A percentile compares a stretch with the other conserved stretches of the same genome.
phyloP scores from a whole-genome alignment of 2,797 vertebrate genomes.

The Oophaga sylvatica region DNA sequence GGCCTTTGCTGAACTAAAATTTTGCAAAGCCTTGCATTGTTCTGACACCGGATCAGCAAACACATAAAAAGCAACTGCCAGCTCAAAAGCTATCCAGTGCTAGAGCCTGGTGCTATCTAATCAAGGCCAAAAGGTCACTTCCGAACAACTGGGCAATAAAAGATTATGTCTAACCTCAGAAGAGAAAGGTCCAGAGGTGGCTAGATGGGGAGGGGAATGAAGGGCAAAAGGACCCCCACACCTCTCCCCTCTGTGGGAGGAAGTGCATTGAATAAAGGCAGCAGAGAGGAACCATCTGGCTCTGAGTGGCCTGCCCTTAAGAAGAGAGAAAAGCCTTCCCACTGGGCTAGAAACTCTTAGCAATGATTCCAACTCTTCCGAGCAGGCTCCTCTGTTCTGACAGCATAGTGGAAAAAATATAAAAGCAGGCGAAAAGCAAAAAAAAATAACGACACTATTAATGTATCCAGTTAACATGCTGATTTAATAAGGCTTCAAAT shows the following conservation, averaged over 20 bases:
- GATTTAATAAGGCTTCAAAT: neutral
- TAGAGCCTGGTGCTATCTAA: slow-evolving; percentile 95
- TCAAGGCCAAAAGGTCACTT: slow-evolving; percentile 99
- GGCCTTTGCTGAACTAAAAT: slow-evolving; percentile 70
- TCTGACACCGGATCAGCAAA: slow-evolving; percentile 85
- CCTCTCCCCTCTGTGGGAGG: slow-evolving; percentile 82
- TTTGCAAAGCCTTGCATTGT: slow-evolving; percentile 89
- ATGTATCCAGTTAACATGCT: neutral
- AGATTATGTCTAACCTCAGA: slow-evolving; percentile 94
- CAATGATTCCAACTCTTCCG: slow-evolving; percentile 72
- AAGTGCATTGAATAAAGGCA: slow-evolving; percentile 92
- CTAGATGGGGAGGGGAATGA: slow-evolving; percentile 66
- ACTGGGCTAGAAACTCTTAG: slow-evolving; percentile 72
- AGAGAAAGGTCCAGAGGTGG: slow-evolving; percentile 80
- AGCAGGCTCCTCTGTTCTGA: slow-evolving; percentile 71
- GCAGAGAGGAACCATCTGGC: slow-evolving; percentile 97
- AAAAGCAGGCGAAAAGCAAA: accelerated
- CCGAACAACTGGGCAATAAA: slow-evolving; percentile 99
- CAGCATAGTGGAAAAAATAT: slow-evolving; percentile 33
- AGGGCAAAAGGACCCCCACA: slow-evolving; percentile 42
- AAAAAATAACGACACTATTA: neutral
- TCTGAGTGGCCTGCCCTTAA: slow-evolving; percentile 82
- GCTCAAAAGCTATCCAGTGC: slow-evolving; percentile 88
- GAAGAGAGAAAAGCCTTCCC: slow-evolving; percentile 74
- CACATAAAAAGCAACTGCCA: slow-evolving; percentile 80